Percentiles rank a stretch among this genome's conserved stretches.
Evolutionary conservation across 2,888 invertebrate species (phyloP).

Genomic region (Cephus pygmeus): DNA sequence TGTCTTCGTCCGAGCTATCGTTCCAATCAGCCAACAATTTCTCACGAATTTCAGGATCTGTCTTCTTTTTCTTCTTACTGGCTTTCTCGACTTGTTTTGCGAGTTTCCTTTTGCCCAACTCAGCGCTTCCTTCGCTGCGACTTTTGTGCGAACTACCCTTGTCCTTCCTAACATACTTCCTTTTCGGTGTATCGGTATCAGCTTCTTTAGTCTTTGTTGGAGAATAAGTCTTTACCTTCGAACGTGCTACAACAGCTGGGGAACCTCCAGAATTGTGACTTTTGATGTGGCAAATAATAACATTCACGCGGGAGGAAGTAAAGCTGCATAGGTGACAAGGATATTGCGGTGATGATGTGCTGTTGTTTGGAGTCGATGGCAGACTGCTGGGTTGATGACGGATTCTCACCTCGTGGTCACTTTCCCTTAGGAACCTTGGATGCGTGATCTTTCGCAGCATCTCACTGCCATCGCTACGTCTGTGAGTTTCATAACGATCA

Average conservation of each 20-base stretch:
- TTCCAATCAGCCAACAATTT: conserved; percentile 84
- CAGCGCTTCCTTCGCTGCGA: conserved; percentile 57
- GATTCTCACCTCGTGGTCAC: conserved; percentile 74
- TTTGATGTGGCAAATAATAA: conserved; percentile 79
- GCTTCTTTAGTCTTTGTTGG: conserved; percentile 36
- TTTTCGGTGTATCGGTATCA: conserved; percentile 55
- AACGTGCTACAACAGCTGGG: conserved; percentile 36
- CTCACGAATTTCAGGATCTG: conserved; percentile 74
- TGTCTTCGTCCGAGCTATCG: conserved; percentile 71
- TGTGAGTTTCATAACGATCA: conserved; percentile 43
- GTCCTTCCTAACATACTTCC: conserved; percentile 65
- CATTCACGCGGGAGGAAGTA: conserved; percentile 76
- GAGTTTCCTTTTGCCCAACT: conserved; percentile 57
- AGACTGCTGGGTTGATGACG: conserved; percentile 68
- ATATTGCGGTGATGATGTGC: conserved; percentile 61
- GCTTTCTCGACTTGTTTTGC: conserved; percentile 52
- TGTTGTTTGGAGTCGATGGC: conserved; percentile 44
- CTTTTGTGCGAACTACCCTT: conserved; percentile 47
- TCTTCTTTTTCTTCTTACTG: conserved; percentile 68
- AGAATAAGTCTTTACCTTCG: conserved; percentile 45
- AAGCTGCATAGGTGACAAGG: conserved; percentile 76
- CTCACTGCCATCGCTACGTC: conserved; percentile 43
- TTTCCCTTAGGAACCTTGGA: conserved; percentile 65
- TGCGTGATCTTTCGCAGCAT: conserved; percentile 64
- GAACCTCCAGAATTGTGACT: conserved; percentile 71